A percentile compares a stretch with the other conserved stretches of the same genome.
phyloP scores from a whole-genome alignment of 1,140 invertebrate genomes.

The Acromyrmex charruanus region DNA sequence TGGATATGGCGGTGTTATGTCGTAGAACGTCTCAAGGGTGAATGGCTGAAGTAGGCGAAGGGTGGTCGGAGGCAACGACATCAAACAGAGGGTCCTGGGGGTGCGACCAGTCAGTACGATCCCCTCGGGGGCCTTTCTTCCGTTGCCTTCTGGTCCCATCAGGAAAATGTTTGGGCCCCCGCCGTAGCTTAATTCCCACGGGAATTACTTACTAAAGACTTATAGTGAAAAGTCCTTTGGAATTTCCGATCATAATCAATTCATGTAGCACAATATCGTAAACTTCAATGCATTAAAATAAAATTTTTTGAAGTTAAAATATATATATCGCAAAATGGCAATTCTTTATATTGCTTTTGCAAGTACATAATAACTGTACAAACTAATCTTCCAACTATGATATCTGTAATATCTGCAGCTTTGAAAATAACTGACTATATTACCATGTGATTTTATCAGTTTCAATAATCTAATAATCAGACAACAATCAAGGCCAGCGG shows the following conservation, averaged over 20 bases:
- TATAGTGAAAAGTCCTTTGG: slow-evolving; percentile 75
- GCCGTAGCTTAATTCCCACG: slow-evolving; percentile 82
- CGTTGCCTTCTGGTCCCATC: slow-evolving; percentile 65
- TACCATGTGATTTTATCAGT: neutral
- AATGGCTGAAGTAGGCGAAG: slow-evolving; percentile 41
- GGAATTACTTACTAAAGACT: slow-evolving; percentile 83
- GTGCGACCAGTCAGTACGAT: slow-evolving; percentile 79
- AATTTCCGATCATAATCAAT: slow-evolving; percentile 18
- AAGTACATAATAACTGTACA: neutral
- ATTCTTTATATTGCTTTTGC: neutral
- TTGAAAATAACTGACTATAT: neutral
- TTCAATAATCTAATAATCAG: neutral
- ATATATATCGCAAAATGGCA: neutral
- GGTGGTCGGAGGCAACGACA: slow-evolving; percentile 60
- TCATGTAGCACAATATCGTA: neutral
- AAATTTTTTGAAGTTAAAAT: neutral
- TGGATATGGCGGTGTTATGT: slow-evolving; percentile 59
- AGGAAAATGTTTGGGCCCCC: slow-evolving; percentile 66
- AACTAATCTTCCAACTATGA: neutral
- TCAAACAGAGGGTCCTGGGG: slow-evolving; percentile 75
- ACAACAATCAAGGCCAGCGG: neutral
- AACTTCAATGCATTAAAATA: neutral
- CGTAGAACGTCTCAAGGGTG: slow-evolving; percentile 65
- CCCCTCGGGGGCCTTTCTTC: slow-evolving; percentile 80
- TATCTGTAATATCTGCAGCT: neutral